Evolutionary conservation across 2,888 invertebrate species (phyloP).

Genomic region (Andrena minutula): DNA sequence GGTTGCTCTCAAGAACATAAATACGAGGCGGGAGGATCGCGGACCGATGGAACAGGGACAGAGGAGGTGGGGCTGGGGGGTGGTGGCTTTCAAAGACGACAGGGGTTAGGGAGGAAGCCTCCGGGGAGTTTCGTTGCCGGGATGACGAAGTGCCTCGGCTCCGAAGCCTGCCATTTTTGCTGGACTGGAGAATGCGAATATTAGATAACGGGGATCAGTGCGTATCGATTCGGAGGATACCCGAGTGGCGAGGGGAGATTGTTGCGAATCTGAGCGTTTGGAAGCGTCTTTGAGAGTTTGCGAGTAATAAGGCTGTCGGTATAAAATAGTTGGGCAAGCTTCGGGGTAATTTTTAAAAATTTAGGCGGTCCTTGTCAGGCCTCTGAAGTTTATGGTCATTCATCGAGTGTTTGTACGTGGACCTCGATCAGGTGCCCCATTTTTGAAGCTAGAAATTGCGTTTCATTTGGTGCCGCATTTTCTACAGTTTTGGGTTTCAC

Average conservation of each 20-base stretch:
- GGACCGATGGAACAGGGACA: conserved; percentile 22
- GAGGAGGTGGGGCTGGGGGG: not conserved
- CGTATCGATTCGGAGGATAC: conserved; percentile 40
- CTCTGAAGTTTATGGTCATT: too few relatives aligned
- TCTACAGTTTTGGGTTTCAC: too few relatives aligned
- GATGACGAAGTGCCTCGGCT: conserved; percentile 51
- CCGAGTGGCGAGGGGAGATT: not conserved
- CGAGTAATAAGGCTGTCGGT: not conserved
- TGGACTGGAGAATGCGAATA: conserved; percentile 40
- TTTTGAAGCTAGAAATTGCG: too few relatives aligned
- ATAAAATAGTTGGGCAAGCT: not conserved
- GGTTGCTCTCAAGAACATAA: conserved; percentile 72
- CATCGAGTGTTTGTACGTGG: too few relatives aligned
- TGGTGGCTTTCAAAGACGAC: conserved; percentile 45
- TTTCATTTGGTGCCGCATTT: too few relatives aligned
- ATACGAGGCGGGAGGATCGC: conserved; percentile 55
- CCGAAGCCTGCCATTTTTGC: conserved; percentile 57
- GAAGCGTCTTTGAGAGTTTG: not conserved
- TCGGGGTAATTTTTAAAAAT: too few relatives aligned
- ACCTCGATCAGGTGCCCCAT: too few relatives aligned
- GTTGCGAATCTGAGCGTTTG: not conserved
- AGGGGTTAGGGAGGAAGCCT: conserved; percentile 30
- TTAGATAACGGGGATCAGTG: conserved; percentile 38
- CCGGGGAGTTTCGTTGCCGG: conserved; percentile 44
- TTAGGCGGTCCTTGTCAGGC: too few relatives aligned